phyloP scores from a whole-genome alignment of 2,888 invertebrate genomes.

The Aplocera efformata region DNA sequence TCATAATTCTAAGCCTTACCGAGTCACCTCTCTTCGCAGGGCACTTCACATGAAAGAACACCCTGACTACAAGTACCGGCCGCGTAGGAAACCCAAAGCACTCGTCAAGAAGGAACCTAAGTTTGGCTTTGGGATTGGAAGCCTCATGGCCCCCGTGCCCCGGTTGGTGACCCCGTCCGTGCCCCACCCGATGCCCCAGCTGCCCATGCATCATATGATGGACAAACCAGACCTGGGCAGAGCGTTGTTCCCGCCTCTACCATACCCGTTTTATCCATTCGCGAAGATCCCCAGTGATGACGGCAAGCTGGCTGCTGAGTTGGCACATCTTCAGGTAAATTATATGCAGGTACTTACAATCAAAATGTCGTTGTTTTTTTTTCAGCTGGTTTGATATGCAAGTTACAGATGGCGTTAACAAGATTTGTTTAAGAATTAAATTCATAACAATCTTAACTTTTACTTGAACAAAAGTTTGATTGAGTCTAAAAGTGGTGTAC shows the following conservation, averaged over 20 bases:
- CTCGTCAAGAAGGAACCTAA: constrained; percentile 90
- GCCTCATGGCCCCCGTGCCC: constrained; percentile 81
- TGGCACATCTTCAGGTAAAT: constrained; percentile 82
- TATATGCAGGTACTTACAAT: constrained; percentile 19
- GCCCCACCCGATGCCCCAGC: constrained; percentile 67
- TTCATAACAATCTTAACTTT: too few species aligned
- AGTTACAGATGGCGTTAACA: too few species aligned
- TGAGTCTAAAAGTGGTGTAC: too few species aligned
- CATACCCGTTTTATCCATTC: constrained; percentile 86
- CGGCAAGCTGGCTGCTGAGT: constrained; percentile 83
- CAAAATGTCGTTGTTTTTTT: too few species aligned
- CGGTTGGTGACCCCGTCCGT: constrained; percentile 66
- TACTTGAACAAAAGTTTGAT: too few species aligned
- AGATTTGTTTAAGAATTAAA: too few species aligned
- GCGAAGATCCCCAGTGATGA: constrained; percentile 77
- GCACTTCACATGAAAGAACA: constrained; percentile 96
- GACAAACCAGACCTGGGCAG: constrained; percentile 84
- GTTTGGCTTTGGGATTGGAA: constrained; percentile 85
- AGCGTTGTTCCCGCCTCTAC: constrained; percentile 85
- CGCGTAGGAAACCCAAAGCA: constrained; percentile 92
- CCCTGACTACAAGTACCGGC: constrained; percentile 95
- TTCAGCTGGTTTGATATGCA: too few species aligned
- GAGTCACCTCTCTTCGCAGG: constrained; percentile 74
- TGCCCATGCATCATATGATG: constrained; percentile 75
- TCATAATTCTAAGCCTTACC: too few species aligned